Conservation (phyloP, 2,888 invertebrate species). For the Anthoptus insignis region DNA sequence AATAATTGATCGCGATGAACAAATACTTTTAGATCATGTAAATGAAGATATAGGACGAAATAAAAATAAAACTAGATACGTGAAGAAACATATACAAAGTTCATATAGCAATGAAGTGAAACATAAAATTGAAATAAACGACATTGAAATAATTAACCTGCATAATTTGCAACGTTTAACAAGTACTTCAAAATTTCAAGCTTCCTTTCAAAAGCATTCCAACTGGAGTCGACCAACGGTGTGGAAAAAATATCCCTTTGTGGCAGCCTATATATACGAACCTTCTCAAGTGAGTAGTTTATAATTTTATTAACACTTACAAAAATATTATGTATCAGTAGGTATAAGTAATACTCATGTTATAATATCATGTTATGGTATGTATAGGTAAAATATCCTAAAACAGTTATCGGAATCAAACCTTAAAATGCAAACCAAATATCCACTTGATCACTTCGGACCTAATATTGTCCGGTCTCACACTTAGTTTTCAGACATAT, state of each 20-base stretch:
- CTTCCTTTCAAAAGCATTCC: conserved; percentile 15
- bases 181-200: not conserved
- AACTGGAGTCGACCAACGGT: conserved; percentile 44
- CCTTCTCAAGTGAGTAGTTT: conserved; percentile 64
- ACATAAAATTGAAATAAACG: not conserved
- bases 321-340: too few relatives aligned
- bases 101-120: not conserved
- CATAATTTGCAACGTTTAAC: not conserved
- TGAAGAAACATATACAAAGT: conserved; percentile 59
- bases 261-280: conserved; percentile 73
- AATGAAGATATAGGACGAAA: conserved; percentile 51
- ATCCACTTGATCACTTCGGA: too few relatives aligned
- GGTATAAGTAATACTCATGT: too few relatives aligned
- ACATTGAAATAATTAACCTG: not conserved
- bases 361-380: too few relatives aligned
- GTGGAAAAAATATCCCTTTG: conserved; percentile 72
- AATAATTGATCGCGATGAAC: conserved; percentile 27
- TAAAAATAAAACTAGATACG: conserved; percentile 54
- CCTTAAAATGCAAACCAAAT: too few relatives aligned
- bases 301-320: too few relatives aligned
- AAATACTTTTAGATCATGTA: conserved; percentile 56
- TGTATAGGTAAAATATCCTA: too few relatives aligned
- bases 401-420: too few relatives aligned
- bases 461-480: too few relatives aligned
- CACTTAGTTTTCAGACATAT: too few relatives aligned